Percentiles rank a stretch among this genome's conserved stretches.
Evolutionary conservation across 2,113 vertebrate genomes (phyloP).

Genomic region (Callipepla californica): DNA sequence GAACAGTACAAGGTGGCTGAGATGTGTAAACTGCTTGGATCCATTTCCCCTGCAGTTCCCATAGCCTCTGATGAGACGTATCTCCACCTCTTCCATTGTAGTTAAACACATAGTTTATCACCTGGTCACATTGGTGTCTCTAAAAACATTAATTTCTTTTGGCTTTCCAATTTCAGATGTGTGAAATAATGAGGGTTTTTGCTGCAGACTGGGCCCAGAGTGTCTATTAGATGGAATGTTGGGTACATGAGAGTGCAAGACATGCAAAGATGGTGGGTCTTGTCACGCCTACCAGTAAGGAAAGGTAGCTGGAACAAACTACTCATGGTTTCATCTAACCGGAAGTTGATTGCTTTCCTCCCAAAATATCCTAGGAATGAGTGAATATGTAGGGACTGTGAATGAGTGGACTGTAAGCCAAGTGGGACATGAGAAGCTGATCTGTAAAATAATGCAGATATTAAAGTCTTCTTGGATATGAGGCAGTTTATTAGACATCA

Average conservation of each 20-base stretch:
- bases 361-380: not conserved
- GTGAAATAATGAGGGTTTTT: not conserved
- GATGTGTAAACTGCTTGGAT: accelerated
- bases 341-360: not conserved
- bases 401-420: not conserved
- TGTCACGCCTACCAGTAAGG: not conserved
- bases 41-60: not conserved
- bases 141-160: not conserved
- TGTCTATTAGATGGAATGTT: not conserved
- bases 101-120: not conserved
- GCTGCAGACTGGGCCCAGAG: not conserved
- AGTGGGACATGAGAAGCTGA: not conserved
- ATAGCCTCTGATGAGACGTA: not conserved
- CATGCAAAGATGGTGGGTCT: not conserved
- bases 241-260: not conserved
- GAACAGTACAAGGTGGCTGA: not conserved
- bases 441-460: not conserved
- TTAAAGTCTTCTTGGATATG: not conserved
- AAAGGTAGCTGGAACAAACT: not conserved
- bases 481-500: not conserved
- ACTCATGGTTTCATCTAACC: not conserved
- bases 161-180: not conserved
- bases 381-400: not conserved
- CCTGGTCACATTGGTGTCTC: not conserved
- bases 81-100: not conserved